Base-by-base conservation (phyloP, 1,140 invertebrate genomes). In the Drosophila murphyi region DNA sequence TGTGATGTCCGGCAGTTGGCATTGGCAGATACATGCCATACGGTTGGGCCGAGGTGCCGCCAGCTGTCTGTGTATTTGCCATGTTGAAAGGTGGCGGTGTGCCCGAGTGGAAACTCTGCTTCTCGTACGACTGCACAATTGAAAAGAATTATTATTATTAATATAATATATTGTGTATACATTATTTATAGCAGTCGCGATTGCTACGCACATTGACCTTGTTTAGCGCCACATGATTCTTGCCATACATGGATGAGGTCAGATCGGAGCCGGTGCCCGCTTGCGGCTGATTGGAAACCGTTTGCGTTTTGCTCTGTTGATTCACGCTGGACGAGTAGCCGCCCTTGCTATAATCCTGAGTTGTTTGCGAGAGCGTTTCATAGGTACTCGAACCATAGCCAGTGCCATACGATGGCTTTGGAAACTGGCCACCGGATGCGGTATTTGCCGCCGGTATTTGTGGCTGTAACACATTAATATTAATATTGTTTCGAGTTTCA, bases 1-100 rank as follows among this genome's bases (percentile, higher is more conserved):
- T 95, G 87, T 95, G 95, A 83, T 93, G 93, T 76, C 93, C 92
- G 69, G 96, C 95, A 70, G 96, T 94, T 41, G 95, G 93, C 94
- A 96, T 95, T 61, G 96, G 95, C 86, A 97, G 95, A 93, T 96
- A 97, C 89, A 96, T 94, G 78, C 94, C 95, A 45, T 94, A 94
- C 3, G 95, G 95, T 70, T 94, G 95, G 77, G 94, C 94, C 10
- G 95, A 96, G 7, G 94, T 95, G 76, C 96, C 94, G 34, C 95
- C 95, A 57, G 95, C 95, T 76, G 94, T 96, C 85, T 96, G 96
- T 72, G 94, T 96, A 45, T 95, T 95, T 35, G 95, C 94, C 78
- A 97, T 92, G 65, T 95, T 95, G 92, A 97, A 97, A 37, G 96
- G 96, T 34, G 96, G 96, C 31, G 96, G 96, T 41, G 96, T 97